A percentile compares a stretch with the other conserved stretches of the same genome.
Evolutionary conservation across 2,797 vertebrate genomes (phyloP).

Genomic region (Lacerta bilineata): DNA sequence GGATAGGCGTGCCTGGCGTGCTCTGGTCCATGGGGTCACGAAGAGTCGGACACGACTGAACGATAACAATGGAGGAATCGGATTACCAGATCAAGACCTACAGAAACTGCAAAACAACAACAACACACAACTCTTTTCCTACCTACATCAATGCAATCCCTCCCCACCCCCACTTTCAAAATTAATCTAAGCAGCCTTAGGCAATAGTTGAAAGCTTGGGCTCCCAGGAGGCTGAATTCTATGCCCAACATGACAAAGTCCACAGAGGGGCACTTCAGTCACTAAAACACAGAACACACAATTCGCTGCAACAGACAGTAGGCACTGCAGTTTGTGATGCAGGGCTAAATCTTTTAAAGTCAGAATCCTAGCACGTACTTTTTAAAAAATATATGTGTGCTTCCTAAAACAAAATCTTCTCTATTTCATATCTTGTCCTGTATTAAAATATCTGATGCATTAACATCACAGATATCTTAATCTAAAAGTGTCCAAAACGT

Average conservation of each 20-base stretch:
- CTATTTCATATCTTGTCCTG: background rate
- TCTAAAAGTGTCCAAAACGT: constrained; percentile 2
- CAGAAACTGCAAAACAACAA: background rate
- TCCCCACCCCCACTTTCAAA: background rate
- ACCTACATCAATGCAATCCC: background rate
- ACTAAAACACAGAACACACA: background rate
- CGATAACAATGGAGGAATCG: too few relatives aligned
- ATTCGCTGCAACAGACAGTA: background rate
- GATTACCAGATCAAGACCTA: background rate
- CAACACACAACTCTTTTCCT: background rate
- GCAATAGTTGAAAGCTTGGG: background rate
- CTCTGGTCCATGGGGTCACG: too few relatives aligned
- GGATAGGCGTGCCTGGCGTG: too few relatives aligned
- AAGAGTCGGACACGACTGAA: too few relatives aligned
- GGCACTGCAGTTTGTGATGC: background rate
- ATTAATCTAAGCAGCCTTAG: background rate
- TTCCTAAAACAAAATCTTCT: background rate
- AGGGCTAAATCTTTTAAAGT: background rate
- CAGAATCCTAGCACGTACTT: background rate
- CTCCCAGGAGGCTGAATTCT: background rate
- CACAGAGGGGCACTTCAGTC: background rate
- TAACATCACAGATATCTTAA: constrained; percentile 28
- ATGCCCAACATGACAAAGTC: background rate
- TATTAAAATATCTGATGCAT: background rate
- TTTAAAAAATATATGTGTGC: background rate